A percentile compares a stretch with the other conserved stretches of the same genome.
Conservation (phyloP, 2,113 vertebrate species). For the Cygnus buccinator region DNA sequence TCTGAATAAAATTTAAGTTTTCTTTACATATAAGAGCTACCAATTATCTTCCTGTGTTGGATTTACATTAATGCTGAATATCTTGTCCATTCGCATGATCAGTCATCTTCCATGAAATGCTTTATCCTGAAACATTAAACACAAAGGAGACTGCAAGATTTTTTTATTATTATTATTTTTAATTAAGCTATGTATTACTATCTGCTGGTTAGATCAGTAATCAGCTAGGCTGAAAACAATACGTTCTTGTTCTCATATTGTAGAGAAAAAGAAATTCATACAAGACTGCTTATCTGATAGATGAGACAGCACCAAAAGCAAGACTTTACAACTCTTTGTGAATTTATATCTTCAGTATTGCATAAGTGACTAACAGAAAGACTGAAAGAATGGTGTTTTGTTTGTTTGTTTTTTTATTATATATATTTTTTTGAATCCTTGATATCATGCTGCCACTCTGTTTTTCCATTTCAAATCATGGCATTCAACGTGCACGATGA, state of each 20-base stretch:
- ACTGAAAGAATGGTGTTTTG: neutral
- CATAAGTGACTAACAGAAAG: neutral
- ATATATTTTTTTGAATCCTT: too few species aligned
- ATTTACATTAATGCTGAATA: neutral
- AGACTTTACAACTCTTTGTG: neutral
- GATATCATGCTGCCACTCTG: neutral
- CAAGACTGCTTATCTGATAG: neutral
- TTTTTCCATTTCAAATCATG: neutral
- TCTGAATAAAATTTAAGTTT: neutral
- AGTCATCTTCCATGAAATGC: neutral
- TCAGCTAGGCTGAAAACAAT: neutral
- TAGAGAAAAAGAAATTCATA: neutral
- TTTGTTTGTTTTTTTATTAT: too few species aligned
- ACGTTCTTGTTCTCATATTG: neutral
- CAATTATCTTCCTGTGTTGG: neutral
- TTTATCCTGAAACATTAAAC: neutral
- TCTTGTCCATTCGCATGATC: neutral
- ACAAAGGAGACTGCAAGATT: neutral
- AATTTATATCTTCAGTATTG: neutral
- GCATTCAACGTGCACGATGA: neutral
- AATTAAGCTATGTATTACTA: neutral
- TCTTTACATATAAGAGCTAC: neutral
- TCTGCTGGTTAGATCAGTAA: neutral
- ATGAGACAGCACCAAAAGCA: neutral
- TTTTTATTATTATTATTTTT: neutral